Percentiles rank a stretch among this genome's conserved stretches.
Evolutionary conservation across 2,888 invertebrate species (phyloP).

Genomic region (Callinectes sapidus): DNA sequence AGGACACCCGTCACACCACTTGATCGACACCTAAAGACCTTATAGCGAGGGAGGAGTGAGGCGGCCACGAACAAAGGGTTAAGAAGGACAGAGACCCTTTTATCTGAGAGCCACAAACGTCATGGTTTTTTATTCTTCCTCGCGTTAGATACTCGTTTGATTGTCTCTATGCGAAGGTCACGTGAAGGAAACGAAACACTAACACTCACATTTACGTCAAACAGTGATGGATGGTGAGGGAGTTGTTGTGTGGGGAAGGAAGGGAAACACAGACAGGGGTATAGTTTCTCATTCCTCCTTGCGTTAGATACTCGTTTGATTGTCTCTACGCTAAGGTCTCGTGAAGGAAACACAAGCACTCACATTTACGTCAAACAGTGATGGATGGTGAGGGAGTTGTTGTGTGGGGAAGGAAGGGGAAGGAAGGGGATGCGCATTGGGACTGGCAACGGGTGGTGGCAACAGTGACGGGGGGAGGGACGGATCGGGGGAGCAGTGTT

Average conservation of each 20-base stretch:
- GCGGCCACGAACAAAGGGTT: neutral
- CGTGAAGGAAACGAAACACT: constrained; percentile 5
- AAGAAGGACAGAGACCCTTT: neutral
- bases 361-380: neutral
- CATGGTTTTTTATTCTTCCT: neutral
- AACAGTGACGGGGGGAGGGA: neutral
- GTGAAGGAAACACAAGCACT: neutral
- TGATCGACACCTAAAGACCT: neutral
- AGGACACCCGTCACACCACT: neutral
- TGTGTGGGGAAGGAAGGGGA: neutral
- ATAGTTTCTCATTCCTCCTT: neutral
- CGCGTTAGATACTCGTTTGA: neutral
- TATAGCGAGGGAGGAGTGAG: neutral
- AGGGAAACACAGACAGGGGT: neutral
- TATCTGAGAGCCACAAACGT: neutral
- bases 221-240: neutral
- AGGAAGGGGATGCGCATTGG: neutral
- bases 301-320: neutral
- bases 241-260: neutral
- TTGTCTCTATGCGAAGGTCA: neutral
- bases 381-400: neutral
- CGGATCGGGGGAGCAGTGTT: neutral
- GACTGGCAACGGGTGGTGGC: neutral
- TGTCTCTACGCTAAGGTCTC: neutral
- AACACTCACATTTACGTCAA: neutral